Evolutionary conservation across 2,888 invertebrate species (phyloP), one percentile per base, ranked within the genome.

Genomic region (Acleris emargana): DNA sequence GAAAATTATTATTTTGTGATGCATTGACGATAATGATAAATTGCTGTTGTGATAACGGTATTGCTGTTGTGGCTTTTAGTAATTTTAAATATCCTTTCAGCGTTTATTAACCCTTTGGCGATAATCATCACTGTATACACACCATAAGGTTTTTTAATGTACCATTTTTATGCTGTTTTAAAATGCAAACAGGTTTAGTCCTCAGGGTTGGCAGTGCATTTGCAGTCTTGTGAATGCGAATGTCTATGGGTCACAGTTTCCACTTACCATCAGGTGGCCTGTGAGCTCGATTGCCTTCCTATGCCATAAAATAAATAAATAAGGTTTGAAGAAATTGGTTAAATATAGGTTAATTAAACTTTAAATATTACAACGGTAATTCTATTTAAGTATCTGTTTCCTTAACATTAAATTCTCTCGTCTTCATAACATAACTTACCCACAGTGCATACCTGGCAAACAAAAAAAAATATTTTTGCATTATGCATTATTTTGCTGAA

Each of bases 401-500:
- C 38, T 1, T 38, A 4, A 13, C 0, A 9, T 9, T 3, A 9
- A 38, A 13, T 38, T 13, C 1, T 4, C 13, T 13, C 13, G 11
- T 17, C 9, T 47, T 54, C 38, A 32, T 50, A 60, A 52, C 17
- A 28, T 49, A 60, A 52, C 28, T 32, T 59, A 25, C 51, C 20
- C 32, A n/a, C 53, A n/a, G 53, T 16, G 50, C 47, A 13, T 20
- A 9, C 16, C 11, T 9, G 6, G 38, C 28, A 54, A 17, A 2
- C 11, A 47, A 43, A 20, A 32, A 32, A n/a, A 22, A 20, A 45
- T 54, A 32, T 20, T 25, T 45, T 49, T 50, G 50, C 71, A 69
- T 75, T 70, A 54, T 62, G 32, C 68, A 68, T 71, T 73, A 25
- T 72, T 73, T 73, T 74, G 69, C 71, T 71, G 71, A 72, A 68